phyloP scores from a whole-genome alignment of 1,140 invertebrate species.

The Drosophila tani region DNA sequence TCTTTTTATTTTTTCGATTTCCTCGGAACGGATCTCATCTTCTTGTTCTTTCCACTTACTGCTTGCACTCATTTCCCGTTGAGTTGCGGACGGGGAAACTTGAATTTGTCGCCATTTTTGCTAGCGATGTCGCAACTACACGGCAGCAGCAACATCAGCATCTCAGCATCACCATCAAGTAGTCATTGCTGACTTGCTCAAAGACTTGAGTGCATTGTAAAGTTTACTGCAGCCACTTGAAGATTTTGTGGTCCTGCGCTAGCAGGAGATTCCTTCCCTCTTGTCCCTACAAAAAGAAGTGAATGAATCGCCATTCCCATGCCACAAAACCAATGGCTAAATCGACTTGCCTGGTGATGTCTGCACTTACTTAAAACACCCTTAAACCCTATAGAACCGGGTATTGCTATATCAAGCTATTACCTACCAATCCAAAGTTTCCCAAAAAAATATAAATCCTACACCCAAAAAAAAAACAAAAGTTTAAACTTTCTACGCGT shows the following conservation, averaged over 20 bases:
- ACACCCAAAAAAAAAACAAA: too few species aligned
- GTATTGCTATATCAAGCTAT: too few species aligned
- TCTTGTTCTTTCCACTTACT: not conserved
- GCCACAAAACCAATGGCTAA: too few species aligned
- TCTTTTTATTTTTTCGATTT: constrained; percentile 21
- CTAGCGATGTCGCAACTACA: constrained; percentile 10
- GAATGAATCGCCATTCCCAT: constrained; percentile 32
- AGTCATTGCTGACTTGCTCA: constrained; percentile 40
- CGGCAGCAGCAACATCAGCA: constrained; percentile 15
- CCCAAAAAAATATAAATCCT: too few species aligned
- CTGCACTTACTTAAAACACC: too few species aligned
- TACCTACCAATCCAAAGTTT: too few species aligned
- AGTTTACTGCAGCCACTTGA: constrained; percentile 34
- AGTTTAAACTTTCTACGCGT: too few species aligned
- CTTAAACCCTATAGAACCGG: too few species aligned
- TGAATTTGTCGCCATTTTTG: constrained; percentile 21
- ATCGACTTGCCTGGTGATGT: too few species aligned
- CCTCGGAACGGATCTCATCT: not conserved
- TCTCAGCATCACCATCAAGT: constrained; percentile 20
- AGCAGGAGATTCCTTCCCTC: not conserved
- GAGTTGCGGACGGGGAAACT: constrained; percentile 24
- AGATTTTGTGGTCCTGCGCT: constrained; percentile 2
- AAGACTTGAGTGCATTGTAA: constrained; percentile 44
- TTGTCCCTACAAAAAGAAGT: constrained; percentile 40
- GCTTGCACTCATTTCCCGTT: constrained; percentile 1